Conservation (phyloP, 2,797 vertebrate genomes). For the Delichon dasypus region DNA sequence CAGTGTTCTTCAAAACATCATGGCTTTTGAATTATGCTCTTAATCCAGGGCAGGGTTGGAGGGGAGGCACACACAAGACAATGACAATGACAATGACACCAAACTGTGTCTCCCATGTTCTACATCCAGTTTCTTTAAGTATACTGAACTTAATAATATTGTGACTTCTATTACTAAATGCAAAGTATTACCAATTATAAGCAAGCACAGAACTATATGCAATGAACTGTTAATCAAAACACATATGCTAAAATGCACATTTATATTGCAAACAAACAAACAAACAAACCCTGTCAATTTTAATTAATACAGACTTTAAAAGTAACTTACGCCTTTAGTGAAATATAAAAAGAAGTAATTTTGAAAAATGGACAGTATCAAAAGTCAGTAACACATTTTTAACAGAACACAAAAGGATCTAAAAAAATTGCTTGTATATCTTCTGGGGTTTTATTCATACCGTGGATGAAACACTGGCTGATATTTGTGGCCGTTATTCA, state of each 20-base stretch:
- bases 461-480: conserved; percentile 64
- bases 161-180: not conserved
- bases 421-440: conserved; percentile 51
- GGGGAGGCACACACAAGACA: not conserved
- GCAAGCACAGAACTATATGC: not conserved
- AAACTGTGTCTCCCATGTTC: not conserved
- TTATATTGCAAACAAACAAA: not conserved
- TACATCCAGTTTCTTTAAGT: not conserved
- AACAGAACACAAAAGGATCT: conserved; percentile 26
- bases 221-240: not conserved
- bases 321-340: not conserved
- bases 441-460: conserved; percentile 51
- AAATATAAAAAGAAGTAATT: not conserved
- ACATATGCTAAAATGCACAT: not conserved
- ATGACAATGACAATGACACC: not conserved
- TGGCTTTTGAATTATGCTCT: not conserved
- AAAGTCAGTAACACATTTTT: conserved; percentile 45
- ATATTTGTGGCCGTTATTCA: conserved; percentile 69
- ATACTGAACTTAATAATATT: not conserved
- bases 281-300: not conserved
- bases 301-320: conserved; percentile 20
- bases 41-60: not conserved
- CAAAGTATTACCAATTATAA: not conserved
- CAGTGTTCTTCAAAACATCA: not conserved
- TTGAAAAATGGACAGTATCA: conserved; percentile 9